Evolutionary conservation across 2,797 vertebrate species (phyloP).

Genomic region (Cossypha dichroa): DNA sequence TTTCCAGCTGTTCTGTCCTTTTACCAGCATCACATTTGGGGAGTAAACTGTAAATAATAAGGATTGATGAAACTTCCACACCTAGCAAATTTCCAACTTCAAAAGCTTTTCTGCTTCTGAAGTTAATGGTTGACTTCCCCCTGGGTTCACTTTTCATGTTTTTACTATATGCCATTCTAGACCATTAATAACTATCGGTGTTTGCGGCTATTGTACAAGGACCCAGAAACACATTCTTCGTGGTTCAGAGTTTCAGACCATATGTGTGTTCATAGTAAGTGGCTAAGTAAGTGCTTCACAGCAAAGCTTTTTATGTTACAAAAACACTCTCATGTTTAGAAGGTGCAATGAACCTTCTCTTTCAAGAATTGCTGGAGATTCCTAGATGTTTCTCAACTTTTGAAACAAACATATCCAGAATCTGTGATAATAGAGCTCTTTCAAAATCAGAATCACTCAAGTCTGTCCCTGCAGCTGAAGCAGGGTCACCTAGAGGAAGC

Average conservation of each 20-base stretch:
- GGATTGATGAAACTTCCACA: slow-evolving; percentile 30
- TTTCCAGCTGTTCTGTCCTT: neutral
- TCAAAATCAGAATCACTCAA: neutral
- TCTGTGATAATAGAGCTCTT: neutral
- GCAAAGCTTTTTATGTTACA: neutral
- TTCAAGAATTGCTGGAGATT: neutral
- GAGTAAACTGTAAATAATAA: neutral
- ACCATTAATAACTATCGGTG: slow-evolving; percentile 46
- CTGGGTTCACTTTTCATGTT: slow-evolving; percentile 64
- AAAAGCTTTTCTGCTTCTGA: slow-evolving; percentile 54
- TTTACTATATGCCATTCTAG: slow-evolving; percentile 5
- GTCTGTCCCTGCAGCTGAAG: neutral
- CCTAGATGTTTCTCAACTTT: neutral
- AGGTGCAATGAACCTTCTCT: neutral
- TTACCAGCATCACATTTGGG: neutral
- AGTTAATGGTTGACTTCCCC: slow-evolving; percentile 62
- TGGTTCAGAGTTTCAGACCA: neutral
- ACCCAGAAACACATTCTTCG: slow-evolving; percentile 10
- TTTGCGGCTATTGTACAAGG: neutral
- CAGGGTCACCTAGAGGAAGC: neutral
- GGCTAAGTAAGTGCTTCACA: neutral
- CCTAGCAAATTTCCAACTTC: slow-evolving; percentile 50
- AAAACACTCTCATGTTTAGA: neutral
- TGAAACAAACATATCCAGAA: neutral
- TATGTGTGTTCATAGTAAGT: neutral